Conservation (phyloP, 2,797 vertebrate species). For the Nannoperca obscura region DNA sequence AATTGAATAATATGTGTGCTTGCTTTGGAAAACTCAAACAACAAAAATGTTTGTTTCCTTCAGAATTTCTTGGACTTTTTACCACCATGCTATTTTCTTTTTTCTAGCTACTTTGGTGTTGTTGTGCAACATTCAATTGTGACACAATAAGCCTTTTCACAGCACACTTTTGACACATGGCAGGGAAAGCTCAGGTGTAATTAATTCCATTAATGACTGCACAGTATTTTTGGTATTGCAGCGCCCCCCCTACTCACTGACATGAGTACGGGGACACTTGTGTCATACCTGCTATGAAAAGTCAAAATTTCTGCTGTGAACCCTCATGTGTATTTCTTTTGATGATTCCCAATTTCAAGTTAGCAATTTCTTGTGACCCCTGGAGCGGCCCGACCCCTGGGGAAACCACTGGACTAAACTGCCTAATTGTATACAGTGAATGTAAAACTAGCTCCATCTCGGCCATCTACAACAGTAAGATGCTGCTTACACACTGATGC, state of each 20-base stretch:
- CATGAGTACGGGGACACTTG: background rate
- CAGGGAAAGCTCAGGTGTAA: background rate
- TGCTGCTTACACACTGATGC: background rate
- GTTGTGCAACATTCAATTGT: background rate
- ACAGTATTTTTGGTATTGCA: slow-evolving; percentile 3
- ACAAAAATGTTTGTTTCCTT: background rate
- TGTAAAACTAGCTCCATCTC: background rate
- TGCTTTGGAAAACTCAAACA: background rate
- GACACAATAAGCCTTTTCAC: background rate
- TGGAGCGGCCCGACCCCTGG: background rate
- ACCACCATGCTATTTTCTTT: background rate
- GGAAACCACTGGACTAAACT: background rate
- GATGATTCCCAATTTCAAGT: no score
- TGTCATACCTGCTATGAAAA: slow-evolving; percentile 7
- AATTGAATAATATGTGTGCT: background rate
- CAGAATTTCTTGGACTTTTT: background rate
- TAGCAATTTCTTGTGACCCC: background rate
- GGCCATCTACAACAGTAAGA: background rate
- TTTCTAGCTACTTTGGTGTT: background rate
- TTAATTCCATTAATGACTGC: background rate
- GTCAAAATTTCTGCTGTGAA: background rate
- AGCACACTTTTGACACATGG: background rate
- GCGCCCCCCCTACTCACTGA: background rate
- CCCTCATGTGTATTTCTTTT: background rate
- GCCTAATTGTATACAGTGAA: background rate